Conservation (phyloP, 2,888 invertebrate species). For the Hydriomena furcata region DNA sequence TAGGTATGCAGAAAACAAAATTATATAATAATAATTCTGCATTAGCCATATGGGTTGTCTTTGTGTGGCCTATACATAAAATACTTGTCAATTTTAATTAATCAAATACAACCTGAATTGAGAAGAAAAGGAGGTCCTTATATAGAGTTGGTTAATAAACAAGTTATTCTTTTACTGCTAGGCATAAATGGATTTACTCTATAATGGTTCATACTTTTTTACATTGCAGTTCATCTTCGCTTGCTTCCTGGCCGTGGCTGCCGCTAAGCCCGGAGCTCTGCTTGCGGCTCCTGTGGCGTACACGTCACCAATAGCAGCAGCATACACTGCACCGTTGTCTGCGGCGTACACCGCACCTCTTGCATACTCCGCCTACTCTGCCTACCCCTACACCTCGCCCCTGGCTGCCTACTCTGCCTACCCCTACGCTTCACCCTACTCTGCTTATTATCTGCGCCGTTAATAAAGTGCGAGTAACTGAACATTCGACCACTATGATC, state of each 20-base stretch:
- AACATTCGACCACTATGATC: no score
- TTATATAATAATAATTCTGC: no score
- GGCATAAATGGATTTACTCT: no score
- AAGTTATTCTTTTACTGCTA: no score
- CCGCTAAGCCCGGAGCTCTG: slow-evolving; percentile 66
- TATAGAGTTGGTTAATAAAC: no score
- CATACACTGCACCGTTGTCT: slow-evolving; percentile 43
- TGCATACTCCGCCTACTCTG: slow-evolving; percentile 51
- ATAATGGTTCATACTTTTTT: no score
- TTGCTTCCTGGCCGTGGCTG: slow-evolving; percentile 75
- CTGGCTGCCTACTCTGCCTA: slow-evolving; percentile 53
- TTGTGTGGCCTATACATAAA: no score
- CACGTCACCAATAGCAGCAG: slow-evolving; percentile 53
- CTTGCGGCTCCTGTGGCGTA: slow-evolving; percentile 60
- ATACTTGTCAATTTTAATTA: no score
- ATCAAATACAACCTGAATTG: no score
- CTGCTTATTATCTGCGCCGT: slow-evolving; percentile 41
- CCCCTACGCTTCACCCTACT: slow-evolving; percentile 51
- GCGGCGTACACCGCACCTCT: slow-evolving; percentile 58
- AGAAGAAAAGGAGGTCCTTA: no score
- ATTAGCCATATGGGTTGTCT: no score
- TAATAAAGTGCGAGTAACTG: neutral
- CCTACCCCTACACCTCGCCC: slow-evolving; percentile 54
- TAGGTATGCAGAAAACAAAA: no score
- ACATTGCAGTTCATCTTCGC: slow-evolving; percentile 68